These are phyloP conservation scores for Hydrotaea diabolus DNA, from an alignment of 2,888 invertebrate genomes.

Conservation along the genomic window DNA sequence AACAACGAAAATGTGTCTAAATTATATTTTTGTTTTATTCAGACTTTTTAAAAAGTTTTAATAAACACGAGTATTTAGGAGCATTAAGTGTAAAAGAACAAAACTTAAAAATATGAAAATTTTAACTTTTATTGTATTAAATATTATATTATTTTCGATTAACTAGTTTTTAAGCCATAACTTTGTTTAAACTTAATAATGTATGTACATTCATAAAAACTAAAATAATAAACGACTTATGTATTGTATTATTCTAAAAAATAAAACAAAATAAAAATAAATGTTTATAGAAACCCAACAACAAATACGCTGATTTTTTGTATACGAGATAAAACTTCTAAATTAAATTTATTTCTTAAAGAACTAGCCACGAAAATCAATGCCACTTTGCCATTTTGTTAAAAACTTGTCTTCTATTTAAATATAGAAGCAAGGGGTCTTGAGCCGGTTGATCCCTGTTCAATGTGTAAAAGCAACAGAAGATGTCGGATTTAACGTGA, in stretches of 20 bases:
- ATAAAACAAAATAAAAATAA: not conserved
- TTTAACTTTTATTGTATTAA: slow-evolving; percentile 14
- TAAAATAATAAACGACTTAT: slow-evolving; percentile 18
- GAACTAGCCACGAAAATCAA: too few relatives aligned
- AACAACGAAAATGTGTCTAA: slow-evolving; percentile 39
- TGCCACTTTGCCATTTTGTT: too few relatives aligned
- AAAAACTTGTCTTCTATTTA: too few relatives aligned
- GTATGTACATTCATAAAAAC: slow-evolving; percentile 14
- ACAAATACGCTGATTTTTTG: too few relatives aligned
- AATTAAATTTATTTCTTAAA: too few relatives aligned
- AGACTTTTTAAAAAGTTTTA: not conserved
- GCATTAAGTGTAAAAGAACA: not conserved
- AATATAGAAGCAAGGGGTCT: too few relatives aligned
- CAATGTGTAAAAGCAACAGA: too few relatives aligned
- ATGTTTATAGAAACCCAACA: not conserved
- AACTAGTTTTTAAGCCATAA: slow-evolving; percentile 28
- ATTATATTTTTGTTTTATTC: not conserved
- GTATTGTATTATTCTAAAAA: slow-evolving; percentile 7
- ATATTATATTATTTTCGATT: not conserved
- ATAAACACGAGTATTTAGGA: too few relatives aligned
- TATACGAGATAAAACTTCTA: too few relatives aligned
- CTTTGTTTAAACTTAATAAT: slow-evolving; percentile 24
- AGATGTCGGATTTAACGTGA: too few relatives aligned
- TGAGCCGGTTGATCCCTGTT: too few relatives aligned
- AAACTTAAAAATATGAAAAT: slow-evolving; percentile 3